Evolutionary conservation across 2,797 vertebrate species (phyloP).

Genomic region (Rhyacichthys aspro): DNA sequence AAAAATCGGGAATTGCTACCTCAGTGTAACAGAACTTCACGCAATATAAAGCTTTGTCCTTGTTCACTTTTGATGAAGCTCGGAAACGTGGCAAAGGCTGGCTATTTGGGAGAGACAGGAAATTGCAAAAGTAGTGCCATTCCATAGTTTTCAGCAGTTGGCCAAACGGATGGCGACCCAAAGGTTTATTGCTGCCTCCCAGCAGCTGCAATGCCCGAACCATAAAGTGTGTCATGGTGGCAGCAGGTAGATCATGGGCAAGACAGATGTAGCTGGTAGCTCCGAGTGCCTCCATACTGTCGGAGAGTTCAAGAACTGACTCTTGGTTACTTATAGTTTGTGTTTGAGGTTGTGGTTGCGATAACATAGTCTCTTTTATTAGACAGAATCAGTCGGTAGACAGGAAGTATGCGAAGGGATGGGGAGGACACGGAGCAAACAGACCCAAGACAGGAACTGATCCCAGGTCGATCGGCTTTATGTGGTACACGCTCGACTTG

Average conservation of each 20-base stretch:
- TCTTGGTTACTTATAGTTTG: too few relatives aligned
- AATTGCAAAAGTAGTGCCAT: conserved; percentile 1
- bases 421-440: too few relatives aligned
- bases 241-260: neutral
- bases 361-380: too few relatives aligned
- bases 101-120: neutral
- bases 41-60: too few relatives aligned
- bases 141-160: conserved; percentile 2
- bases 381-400: too few relatives aligned
- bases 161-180: conserved; percentile 9
- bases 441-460: neutral
- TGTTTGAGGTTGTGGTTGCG: too few relatives aligned
- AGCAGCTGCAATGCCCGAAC: conserved; percentile 5
- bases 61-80: neutral
- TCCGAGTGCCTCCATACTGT: neutral
- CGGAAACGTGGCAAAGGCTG: neutral
- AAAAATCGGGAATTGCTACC: neutral
- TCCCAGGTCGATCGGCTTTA: neutral
- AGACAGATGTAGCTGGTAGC: conserved; percentile 2
- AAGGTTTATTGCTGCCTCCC: conserved; percentile 23
- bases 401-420: too few relatives aligned
- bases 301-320: neutral
- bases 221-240: conserved; percentile 14
- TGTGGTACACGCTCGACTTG: conserved; percentile 1
- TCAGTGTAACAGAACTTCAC: too few relatives aligned